Evolutionary conservation across 2,113 vertebrate genomes (phyloP).

Genomic region (Otis tarda): DNA sequence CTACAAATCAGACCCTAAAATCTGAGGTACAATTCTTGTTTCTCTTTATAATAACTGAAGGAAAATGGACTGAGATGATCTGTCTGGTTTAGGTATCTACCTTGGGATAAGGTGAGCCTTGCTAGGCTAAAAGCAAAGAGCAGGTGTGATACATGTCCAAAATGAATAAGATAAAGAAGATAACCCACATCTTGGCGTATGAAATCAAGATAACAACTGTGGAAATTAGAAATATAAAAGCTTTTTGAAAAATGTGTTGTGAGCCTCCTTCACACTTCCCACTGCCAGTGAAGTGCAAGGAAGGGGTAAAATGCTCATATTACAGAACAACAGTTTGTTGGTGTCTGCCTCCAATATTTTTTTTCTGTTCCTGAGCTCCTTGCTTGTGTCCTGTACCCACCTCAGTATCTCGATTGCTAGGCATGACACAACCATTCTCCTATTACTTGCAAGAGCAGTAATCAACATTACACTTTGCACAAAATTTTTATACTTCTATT

Average conservation of each 20-base stretch:
- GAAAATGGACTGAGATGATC: neutral
- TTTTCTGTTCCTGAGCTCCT: neutral
- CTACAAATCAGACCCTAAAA: neutral
- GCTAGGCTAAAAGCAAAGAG: neutral
- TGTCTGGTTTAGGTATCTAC: neutral
- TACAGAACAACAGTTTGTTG: neutral
- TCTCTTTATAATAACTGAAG: neutral
- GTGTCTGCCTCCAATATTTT: neutral
- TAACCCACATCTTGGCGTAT: accelerated
- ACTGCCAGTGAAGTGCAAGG: neutral
- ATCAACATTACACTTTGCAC: neutral
- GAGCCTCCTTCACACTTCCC: neutral
- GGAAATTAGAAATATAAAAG: neutral
- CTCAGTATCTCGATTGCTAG: neutral
- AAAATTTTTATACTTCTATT: neutral
- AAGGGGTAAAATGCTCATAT: neutral
- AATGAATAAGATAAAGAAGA: neutral
- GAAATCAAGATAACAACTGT: neutral
- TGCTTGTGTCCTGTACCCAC: neutral
- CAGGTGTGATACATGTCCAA: neutral
- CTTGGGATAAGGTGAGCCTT: neutral
- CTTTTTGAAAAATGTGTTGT: neutral
- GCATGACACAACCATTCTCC: neutral
- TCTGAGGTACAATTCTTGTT: neutral
- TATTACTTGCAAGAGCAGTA: neutral